phyloP scores from a whole-genome alignment of 2,797 vertebrate species.

The Eremophila alpestris region DNA sequence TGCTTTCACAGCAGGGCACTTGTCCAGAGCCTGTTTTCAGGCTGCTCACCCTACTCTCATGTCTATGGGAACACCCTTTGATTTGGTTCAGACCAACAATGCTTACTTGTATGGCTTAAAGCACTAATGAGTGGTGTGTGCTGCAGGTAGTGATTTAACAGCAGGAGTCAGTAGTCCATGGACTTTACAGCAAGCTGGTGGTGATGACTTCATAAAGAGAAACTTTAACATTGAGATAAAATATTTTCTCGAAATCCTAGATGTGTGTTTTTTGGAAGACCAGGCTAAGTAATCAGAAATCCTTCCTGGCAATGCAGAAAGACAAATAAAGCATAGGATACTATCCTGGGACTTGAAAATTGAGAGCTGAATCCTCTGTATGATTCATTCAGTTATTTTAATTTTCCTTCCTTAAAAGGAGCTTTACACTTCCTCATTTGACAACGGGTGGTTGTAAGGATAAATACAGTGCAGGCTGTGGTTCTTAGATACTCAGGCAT shows the following conservation, averaged over 20 bases:
- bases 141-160: background rate
- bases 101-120: fast-evolving
- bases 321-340: background rate
- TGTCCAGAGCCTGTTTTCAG: background rate
- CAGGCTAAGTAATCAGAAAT: background rate
- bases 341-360: conserved; percentile 9
- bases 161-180: background rate
- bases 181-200: background rate
- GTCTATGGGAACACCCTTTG: background rate
- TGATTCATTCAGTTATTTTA: conserved; percentile 62
- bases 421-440: conserved; percentile 38
- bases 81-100: background rate
- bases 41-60: fast-evolving
- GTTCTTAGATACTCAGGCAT: conserved; percentile 7
- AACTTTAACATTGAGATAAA: background rate
- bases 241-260: background rate
- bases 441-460: conserved; percentile 23
- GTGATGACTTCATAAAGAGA: background rate
- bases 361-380: background rate
- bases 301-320: background rate
- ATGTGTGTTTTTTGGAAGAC: background rate
- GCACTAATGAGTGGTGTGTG: background rate
- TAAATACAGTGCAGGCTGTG: conserved; percentile 8
- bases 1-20: background rate
- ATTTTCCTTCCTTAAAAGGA: conserved; percentile 55